phyloP scores from a whole-genome alignment of 37 sponge, comb jelly and placozoan species.

The Beroe forskalii region DNA sequence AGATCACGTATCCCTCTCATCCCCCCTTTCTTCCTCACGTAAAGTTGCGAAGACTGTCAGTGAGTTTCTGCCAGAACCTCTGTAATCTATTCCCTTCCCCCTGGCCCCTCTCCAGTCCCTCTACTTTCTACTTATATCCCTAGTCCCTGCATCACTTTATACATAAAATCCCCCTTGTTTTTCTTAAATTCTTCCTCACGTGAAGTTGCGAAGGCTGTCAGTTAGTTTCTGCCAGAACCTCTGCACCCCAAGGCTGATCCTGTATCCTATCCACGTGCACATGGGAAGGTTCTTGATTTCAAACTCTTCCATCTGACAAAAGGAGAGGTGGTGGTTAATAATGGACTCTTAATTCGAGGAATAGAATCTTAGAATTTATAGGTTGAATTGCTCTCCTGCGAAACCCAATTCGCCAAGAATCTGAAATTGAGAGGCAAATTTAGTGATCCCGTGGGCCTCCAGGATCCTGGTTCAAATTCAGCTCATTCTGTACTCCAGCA shows the following conservation, averaged over 20 bases:
- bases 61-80: slow-evolving; percentile 28
- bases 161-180: too few species aligned
- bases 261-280: slow-evolving; percentile 39
- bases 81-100: too few species aligned
- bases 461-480: too few species aligned
- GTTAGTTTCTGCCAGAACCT: slow-evolving; percentile 15
- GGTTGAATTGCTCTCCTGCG: background rate
- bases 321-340: too few species aligned
- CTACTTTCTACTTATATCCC: too few species aligned
- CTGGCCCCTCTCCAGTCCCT: too few species aligned
- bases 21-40: too few species aligned
- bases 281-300: background rate
- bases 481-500: too few species aligned
- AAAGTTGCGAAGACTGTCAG: background rate
- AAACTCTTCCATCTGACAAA: slow-evolving; percentile 29
- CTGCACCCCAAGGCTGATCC: background rate
- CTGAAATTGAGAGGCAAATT: too few species aligned
- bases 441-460: too few species aligned
- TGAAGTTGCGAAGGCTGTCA: background rate
- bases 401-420: background rate
- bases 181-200: background rate
- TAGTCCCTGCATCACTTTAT: background rate
- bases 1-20: too few species aligned
- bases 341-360: background rate
- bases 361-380: background rate